Base-by-base conservation (phyloP, 2,797 vertebrate genomes). In the Chloroceryle inda region DNA sequence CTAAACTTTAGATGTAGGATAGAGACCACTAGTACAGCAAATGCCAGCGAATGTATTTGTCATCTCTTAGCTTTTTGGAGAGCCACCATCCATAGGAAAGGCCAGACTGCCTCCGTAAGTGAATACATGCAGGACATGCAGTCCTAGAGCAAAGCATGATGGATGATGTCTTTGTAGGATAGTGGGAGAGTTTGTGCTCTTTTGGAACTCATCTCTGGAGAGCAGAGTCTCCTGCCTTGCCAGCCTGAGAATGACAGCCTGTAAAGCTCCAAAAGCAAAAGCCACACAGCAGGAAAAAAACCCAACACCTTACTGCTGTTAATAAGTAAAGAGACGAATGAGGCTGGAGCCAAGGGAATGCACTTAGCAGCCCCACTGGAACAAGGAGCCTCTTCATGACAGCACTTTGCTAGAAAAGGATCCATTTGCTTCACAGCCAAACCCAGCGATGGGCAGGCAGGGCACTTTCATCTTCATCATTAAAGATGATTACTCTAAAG, bases 131-230 rank as follows among this genome's bases (percentile, higher is more conserved):
- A 84, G 62, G 74, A 14, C 27, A 38, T 0, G 23, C 35, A 69
- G 40, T 9, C n/a, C 37, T 3, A 5, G 76, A 47, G 45, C 35
- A 20, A 78, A 53, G 35, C 58, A 50, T 0, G 0, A 18, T n/a
- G 52, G 23, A 15, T 15, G 45, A 8, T 4, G 4, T 40, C 64
- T 67, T n/a, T 22, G 49, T 37, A 67, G 76, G 73, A 1, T 11
- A 22, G 21, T 16, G 53, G 33, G 49, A 78, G 42, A 19, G 31
- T 37, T 47, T 49, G 53, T 56, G 84, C 35, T n/a, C 49, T 73
- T 77, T 44, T 64, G 66, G 58, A n/a, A 47, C 8, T 72, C 9
- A 2, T 1, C 35, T 63, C 37, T 56, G 42, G 24, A 42, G 40
- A 56, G 22, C 63, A 63, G 80, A 38, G n/a, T 14, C 27, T 80